Evolutionary conservation across 2,797 vertebrate genomes (phyloP).

Genomic region (Tarsius wallacei): DNA sequence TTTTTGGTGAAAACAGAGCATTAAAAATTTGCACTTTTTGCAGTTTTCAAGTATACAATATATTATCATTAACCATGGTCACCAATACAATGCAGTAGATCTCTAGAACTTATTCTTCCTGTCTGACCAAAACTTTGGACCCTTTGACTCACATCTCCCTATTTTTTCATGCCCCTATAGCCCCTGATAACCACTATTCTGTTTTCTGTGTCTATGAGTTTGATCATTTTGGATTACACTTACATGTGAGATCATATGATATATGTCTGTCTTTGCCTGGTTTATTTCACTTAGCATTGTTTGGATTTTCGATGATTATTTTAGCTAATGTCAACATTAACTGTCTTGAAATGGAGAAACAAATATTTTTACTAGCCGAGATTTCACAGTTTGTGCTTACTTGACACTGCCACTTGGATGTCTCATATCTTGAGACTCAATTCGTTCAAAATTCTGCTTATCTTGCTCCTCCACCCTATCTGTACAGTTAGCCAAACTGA

Average conservation of each 20-base stretch:
- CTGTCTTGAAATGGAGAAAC: constrained; percentile 25
- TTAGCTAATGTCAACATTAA: constrained; percentile 62
- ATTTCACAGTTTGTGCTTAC: constrained; percentile 9
- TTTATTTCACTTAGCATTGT: not conserved
- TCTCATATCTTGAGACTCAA: not conserved
- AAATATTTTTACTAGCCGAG: constrained; percentile 19
- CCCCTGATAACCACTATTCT: not conserved
- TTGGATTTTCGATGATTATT: constrained; percentile 61
- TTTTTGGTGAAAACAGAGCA: constrained; percentile 17
- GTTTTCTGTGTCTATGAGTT: not conserved
- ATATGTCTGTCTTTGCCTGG: not conserved
- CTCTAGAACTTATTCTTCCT: not conserved
- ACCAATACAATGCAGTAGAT: not conserved
- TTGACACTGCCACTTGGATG: constrained; percentile 21
- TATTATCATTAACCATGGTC: not conserved
- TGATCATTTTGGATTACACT: not conserved
- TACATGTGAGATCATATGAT: not conserved
- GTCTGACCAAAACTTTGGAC: not conserved
- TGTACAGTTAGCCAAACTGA: not conserved
- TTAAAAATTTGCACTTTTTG: not conserved
- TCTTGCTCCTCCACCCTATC: not conserved
- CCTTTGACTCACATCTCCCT: not conserved
- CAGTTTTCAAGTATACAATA: not conserved
- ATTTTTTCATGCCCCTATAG: not conserved
- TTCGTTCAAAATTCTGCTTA: constrained; percentile 32